Conservation (phyloP, 2,888 invertebrate species). For the Drosophila glabriapex region DNA sequence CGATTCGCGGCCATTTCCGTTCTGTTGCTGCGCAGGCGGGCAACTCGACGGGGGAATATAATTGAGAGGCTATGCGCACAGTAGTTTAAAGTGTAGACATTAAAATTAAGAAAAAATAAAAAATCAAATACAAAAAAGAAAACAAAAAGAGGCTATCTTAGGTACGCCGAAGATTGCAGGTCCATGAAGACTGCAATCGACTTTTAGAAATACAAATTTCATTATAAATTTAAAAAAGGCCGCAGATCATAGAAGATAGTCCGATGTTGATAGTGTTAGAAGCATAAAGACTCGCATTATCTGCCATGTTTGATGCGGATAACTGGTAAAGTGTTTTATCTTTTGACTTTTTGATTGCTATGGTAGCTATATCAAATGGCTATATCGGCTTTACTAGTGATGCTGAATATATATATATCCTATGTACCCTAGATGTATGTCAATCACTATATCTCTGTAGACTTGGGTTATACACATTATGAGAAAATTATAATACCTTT, state of each 20-base stretch:
- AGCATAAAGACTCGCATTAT: too few relatives aligned
- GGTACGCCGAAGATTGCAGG: background rate
- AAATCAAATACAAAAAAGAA: too few relatives aligned
- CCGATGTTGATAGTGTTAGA: too few relatives aligned
- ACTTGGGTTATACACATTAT: background rate
- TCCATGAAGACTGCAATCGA: background rate
- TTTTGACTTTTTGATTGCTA: too few relatives aligned
- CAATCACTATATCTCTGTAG: too few relatives aligned
- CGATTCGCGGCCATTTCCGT: slow-evolving; percentile 73
- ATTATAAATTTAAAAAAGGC: background rate
- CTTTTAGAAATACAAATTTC: background rate
- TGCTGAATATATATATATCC: background rate
- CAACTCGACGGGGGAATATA: slow-evolving; percentile 9
- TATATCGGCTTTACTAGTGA: too few relatives aligned
- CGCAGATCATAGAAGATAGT: background rate
- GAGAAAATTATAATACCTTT: background rate
- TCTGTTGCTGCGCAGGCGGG: slow-evolving; percentile 34
- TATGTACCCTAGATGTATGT: background rate
- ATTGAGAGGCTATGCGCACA: slow-evolving; percentile 30
- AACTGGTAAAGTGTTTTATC: too few relatives aligned
- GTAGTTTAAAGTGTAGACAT: slow-evolving; percentile 15
- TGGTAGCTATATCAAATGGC: too few relatives aligned
- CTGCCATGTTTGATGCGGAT: too few relatives aligned
- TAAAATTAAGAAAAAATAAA: background rate
- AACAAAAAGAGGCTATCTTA: too few relatives aligned